Evolutionary conservation across 2,113 vertebrate species (phyloP), one percentile per base, ranked within the genome.

Genomic region (Setophaga coronata): DNA sequence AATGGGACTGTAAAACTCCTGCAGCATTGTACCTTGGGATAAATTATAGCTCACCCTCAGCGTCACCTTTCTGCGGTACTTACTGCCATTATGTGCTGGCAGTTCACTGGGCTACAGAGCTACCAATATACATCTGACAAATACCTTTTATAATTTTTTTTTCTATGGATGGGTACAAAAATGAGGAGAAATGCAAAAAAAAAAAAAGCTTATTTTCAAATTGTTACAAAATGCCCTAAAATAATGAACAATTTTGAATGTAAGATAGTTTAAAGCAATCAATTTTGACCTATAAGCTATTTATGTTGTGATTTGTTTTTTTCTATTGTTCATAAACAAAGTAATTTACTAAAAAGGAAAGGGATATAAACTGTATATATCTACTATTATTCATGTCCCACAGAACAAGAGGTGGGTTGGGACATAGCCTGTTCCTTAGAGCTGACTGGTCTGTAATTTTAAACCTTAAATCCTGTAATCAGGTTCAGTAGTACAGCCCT

Each of bases 381-480:
- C 53, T 60, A 42, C 53, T 82, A 1, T 43, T 89, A 72, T 72
- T 86, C 51, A 51, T 21, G 56, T n/a, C 67, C 54, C 48, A 36
- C 26, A 57, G 67, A 94, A 71, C 61, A 87, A 84, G 67, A 95
- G 45, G 73, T 72, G 45, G 76, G 53, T 53, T 81, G 80, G 36
- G 56, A 90, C 64, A 77, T 29, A 76, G 47, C 42, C 65, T 61
- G 34, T 51, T 93, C 78, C 77, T 25, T 10, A 40, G 43, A 91
- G 83, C 51, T 71, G 65, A 82, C 53, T 82, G 65, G 82, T 74
- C 56, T 85, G 4, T 80, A 74, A 92, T 90, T 90, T 90, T 89
- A 94, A 96, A 77, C 65, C 82, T 81, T 86, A 74, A 91, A 89
- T 94, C 95, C 79, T 78, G 79, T 90, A 93, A 96, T 81, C 60